Conservation (phyloP, 2,797 vertebrate genomes). For the Dryobates pubescens region DNA sequence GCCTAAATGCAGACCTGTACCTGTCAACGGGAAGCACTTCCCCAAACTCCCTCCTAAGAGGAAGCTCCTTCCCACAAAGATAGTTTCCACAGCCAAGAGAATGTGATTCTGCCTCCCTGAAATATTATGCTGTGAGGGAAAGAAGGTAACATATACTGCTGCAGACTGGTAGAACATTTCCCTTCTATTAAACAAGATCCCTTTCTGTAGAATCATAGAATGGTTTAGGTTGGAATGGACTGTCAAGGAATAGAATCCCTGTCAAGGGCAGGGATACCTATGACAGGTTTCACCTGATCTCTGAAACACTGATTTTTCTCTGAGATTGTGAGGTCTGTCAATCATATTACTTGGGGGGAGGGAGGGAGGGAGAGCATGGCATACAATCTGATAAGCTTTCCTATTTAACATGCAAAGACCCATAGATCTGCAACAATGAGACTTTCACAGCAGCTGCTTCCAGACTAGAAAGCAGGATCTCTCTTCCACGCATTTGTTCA, state of each 20-base stretch:
- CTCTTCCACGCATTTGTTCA: background rate
- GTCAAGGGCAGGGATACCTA: background rate
- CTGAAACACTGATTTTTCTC: background rate
- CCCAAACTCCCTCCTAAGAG: background rate
- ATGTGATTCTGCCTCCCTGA: background rate
- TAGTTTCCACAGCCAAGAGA: background rate
- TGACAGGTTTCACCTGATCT: background rate
- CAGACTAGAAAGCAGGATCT: conserved; percentile 9
- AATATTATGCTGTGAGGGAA: background rate
- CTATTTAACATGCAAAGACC: conserved; percentile 12
- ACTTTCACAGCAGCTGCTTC: conserved; percentile 25
- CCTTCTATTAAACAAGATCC: background rate
- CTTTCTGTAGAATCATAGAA: background rate
- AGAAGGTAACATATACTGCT: background rate
- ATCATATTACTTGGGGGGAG: background rate
- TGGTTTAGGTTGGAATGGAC: background rate
- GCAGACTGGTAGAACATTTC: background rate
- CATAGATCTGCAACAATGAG: conserved; percentile 15
- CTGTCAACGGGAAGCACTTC: background rate
- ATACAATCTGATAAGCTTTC: background rate
- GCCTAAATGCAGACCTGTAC: background rate
- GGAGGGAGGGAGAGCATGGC: background rate
- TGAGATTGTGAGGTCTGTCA: background rate
- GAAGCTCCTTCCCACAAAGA: background rate
- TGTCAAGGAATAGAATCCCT: background rate